Evolutionary conservation across 2,797 vertebrate species (phyloP), one percentile per base, ranked within the genome.

Genomic region (Sciaenops ocellatus): DNA sequence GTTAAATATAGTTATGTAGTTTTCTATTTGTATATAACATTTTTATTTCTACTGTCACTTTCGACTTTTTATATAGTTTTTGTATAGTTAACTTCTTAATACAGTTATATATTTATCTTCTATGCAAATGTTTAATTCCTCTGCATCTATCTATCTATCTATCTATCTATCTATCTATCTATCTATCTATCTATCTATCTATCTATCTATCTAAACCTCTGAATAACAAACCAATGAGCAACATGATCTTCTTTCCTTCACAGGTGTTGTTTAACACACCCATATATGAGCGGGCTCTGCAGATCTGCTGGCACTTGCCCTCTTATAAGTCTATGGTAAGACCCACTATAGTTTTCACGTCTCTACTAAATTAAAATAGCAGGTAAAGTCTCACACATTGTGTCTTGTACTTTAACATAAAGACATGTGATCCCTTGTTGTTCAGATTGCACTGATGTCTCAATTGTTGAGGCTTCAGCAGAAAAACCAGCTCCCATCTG

Each of bases 201-300:
- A 30, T 30, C 28, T 30, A 30, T 30, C 28, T 30, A 30, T 30
- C 28, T 26, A 26, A 38, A 22, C 1, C 24, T 63, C 20, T 54
- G 64, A 11, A 30, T 24, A 24, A 26, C 24, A 13, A 42, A 34
- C 6, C 1, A 34, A 1, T 26, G 24, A 28, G 8, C 15, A 16
- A 28, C 24, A 55, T 55, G 15, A 44, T 66, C n/a, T 12, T 41
- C 5, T 54, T 55, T 44, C 9, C 30, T 6, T 67, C 50, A 24
- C 16, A 52, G 50, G 11, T 54, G 16, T 26, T 71, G 67, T 64
- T 78, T 51, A 30, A 28, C 52, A 52, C 69, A 38, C 20, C 51
- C 1, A 48, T 47, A 50, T 50, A 48, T 34, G 20, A 48, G 28
- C 13, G 0, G 28, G 16, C n/a, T 55, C 47, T 42, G 57, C 3